phyloP scores from a whole-genome alignment of 2,113 vertebrate species.

The Neodon shergylaensis region DNA sequence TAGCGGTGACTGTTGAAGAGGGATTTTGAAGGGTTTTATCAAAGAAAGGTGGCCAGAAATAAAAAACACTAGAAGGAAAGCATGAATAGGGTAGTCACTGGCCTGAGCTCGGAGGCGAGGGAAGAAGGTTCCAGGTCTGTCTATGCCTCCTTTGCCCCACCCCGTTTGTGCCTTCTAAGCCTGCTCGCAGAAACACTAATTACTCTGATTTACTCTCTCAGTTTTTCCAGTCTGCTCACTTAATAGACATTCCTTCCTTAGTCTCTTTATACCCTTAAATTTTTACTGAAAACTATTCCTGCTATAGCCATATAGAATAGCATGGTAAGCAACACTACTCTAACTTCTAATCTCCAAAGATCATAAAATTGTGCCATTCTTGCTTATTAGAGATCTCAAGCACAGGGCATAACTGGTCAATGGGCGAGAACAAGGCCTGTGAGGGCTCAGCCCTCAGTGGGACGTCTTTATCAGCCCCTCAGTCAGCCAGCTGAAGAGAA shows the following conservation, averaged over 20 bases:
- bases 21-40: neutral
- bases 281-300: slow-evolving; percentile 12
- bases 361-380: neutral
- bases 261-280: neutral
- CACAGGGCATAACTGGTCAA: no score
- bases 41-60: neutral
- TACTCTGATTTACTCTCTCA: neutral
- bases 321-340: neutral
- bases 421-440: neutral
- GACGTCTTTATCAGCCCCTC: neutral
- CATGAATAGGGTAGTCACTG: neutral
- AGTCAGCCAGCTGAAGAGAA: neutral
- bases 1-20: neutral
- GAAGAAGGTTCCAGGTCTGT: neutral
- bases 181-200: neutral
- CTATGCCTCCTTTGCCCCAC: neutral
- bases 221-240: neutral
- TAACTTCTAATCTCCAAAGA: neutral
- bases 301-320: neutral
- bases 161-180: neutral
- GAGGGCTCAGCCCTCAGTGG: neutral
- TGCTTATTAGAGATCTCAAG: neutral
- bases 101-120: neutral
- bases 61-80: neutral
- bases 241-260: neutral